Conservation (phyloP, 2,113 vertebrate species). For the Oryzias javanicus region DNA sequence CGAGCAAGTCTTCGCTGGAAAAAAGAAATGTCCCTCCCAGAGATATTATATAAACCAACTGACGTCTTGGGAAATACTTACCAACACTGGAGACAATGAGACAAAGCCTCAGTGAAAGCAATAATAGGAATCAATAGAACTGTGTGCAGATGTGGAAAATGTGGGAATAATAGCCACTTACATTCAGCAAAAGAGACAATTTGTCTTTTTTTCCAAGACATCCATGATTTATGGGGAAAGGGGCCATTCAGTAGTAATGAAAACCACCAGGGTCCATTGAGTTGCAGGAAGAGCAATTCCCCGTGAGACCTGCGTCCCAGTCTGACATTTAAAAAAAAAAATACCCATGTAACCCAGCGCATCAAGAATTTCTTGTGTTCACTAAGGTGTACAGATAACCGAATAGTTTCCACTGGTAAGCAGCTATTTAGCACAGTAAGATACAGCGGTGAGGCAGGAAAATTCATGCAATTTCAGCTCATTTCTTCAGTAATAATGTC, state of each 20-base stretch:
- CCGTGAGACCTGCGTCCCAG: conserved; percentile 9
- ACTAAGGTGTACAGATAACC: conserved; percentile 37
- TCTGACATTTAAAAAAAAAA: conserved; percentile 8
- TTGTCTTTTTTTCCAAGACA: conserved; percentile 25
- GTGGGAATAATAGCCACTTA: conserved; percentile 23
- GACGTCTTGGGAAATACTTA: not conserved
- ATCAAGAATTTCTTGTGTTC: not conserved
- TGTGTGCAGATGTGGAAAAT: conserved; percentile 16
- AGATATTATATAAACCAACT: conserved; percentile 20
- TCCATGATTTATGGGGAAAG: conserved; percentile 4
- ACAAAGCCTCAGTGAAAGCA: conserved; percentile 4
- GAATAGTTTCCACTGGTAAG: conserved; percentile 29
- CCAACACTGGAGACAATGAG: not conserved
- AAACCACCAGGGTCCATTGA: conserved; percentile 8
- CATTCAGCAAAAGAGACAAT: conserved; percentile 20
- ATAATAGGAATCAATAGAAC: conserved; percentile 13
- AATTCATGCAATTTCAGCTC: conserved; percentile 24
- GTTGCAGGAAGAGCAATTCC: conserved; percentile 24
- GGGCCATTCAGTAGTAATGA: conserved; percentile 11
- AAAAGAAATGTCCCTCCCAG: conserved; percentile 1
- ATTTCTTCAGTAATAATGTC: conserved; percentile 27
- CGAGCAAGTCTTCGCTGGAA: conserved; percentile 1
- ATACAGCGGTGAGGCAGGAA: conserved; percentile 7
- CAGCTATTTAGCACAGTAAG: conserved; percentile 25
- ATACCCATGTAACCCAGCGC: not conserved